Percentiles rank a stretch among this genome's conserved stretches.
phyloP scores from a whole-genome alignment of 2,888 invertebrate genomes.

The Hydrotaea diabolus region DNA sequence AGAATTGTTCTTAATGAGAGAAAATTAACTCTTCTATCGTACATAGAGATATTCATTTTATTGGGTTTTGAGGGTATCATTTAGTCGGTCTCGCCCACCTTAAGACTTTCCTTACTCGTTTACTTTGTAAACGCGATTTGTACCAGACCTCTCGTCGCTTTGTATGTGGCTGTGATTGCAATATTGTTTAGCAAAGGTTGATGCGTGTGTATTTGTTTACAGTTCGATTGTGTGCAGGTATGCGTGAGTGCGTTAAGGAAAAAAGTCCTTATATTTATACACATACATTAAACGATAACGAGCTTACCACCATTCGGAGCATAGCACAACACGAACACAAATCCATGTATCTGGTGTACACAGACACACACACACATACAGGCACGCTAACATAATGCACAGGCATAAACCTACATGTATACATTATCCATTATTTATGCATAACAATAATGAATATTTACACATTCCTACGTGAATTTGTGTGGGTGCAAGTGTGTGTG shows the following conservation, averaged over 20 bases:
- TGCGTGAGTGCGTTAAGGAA: constrained; percentile 20
- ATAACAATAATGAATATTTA: constrained; percentile 79
- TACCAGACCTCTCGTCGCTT: background rate
- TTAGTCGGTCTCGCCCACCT: no score
- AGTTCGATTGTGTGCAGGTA: background rate
- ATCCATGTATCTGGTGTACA: background rate
- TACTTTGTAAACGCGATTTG: background rate
- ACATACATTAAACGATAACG: constrained; percentile 43
- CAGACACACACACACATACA: constrained; percentile 7
- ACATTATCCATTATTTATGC: constrained; percentile 76
- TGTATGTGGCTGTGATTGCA: background rate
- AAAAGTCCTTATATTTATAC: constrained; percentile 22
- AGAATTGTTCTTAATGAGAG: no score
- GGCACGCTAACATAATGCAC: constrained; percentile 14
- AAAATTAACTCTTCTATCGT: no score
- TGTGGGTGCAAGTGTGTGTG: background rate
- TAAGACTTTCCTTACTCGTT: no score
- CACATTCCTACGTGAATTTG: constrained; percentile 26
- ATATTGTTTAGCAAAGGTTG: background rate
- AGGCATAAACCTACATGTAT: constrained; percentile 40
- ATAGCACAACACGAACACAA: background rate
- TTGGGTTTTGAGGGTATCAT: no score
- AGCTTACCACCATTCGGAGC: constrained; percentile 30
- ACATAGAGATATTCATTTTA: no score
- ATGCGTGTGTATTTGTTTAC: background rate